A percentile compares a stretch with the other conserved stretches of the same genome.
Conservation (phyloP, 2,797 vertebrate species). For the Hyperoplus immaculatus region DNA sequence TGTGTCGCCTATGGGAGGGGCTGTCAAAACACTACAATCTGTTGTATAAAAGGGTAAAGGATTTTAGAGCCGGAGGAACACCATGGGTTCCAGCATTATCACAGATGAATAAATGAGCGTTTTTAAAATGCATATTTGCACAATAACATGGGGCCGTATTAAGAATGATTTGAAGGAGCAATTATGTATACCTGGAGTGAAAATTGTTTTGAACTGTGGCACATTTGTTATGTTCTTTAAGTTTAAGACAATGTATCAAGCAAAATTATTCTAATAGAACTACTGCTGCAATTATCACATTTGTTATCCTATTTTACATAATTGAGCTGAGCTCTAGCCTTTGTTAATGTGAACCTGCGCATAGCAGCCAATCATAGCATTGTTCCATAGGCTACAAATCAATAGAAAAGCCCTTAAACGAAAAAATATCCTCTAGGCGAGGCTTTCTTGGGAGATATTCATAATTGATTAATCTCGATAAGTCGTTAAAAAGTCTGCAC, state of each 20-base stretch:
- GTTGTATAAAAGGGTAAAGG: conserved; percentile 1
- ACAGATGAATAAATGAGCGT: background rate
- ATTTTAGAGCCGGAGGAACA: conserved; percentile 5
- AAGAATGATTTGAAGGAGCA: background rate
- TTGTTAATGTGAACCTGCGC: background rate
- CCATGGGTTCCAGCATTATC: background rate
- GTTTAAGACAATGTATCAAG: background rate
- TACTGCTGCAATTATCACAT: conserved; percentile 3
- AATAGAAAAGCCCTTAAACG: background rate
- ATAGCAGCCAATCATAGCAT: background rate
- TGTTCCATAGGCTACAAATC: conserved; percentile 8
- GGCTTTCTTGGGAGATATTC: conserved; percentile 10
- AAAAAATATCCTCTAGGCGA: background rate
- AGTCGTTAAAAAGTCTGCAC: conserved; percentile 17
- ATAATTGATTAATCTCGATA: conserved; percentile 31
- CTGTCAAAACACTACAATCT: conserved; percentile 28
- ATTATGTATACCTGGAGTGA: background rate
- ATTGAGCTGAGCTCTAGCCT: conserved; percentile 4
- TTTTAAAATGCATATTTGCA: background rate
- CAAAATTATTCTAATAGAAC: background rate
- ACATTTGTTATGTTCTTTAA: background rate
- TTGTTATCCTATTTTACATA: conserved; percentile 4
- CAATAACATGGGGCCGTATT: background rate
- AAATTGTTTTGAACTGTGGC: background rate
- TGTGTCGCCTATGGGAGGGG: background rate